A percentile compares a stretch with the other conserved stretches of the same genome.
Conservation (phyloP, 1,140 invertebrate species). For the Zaprionus taronus region DNA sequence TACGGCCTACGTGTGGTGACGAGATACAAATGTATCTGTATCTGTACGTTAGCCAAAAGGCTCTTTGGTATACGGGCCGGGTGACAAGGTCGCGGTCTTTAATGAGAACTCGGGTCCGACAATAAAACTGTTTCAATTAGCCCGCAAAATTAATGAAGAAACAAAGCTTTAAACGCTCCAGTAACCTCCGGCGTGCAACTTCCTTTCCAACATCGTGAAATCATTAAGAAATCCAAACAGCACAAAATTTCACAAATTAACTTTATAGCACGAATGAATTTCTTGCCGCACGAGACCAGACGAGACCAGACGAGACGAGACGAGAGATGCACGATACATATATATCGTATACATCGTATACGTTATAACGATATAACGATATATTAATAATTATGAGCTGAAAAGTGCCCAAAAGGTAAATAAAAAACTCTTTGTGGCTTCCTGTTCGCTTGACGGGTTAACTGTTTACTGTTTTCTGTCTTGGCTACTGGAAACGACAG, state of each 20-base stretch:
- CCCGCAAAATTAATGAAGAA: conserved; percentile 74
- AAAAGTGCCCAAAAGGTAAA: conserved; percentile 67
- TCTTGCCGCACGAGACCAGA: conserved; percentile 54
- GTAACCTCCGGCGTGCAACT: conserved; percentile 72
- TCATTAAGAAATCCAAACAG: conserved; percentile 66
- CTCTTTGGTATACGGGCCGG: conserved; percentile 22
- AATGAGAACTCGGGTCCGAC: conserved; percentile 14
- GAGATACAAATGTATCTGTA: conserved; percentile 18
- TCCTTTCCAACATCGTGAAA: conserved; percentile 57
- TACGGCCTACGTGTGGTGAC: background rate
- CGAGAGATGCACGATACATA: conserved; percentile 35
- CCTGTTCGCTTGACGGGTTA: conserved; percentile 40
- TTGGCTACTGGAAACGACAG: conserved; percentile 44
- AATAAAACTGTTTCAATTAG: conserved; percentile 63
- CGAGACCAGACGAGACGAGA: conserved; percentile 27
- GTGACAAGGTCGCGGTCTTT: conserved; percentile 57
- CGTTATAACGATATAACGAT: background rate
- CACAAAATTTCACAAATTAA: conserved; percentile 80
- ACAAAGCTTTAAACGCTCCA: conserved; percentile 72
- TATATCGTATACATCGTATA: conserved; percentile 14
- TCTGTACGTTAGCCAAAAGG: conserved; percentile 35
- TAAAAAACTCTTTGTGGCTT: conserved; percentile 53
- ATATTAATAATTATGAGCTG: conserved; percentile 78
- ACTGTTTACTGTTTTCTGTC: conserved; percentile 29
- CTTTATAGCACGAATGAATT: conserved; percentile 80